Percentiles rank a stretch among this genome's conserved stretches.
phyloP scores from a whole-genome alignment of 1,140 invertebrate species.

The Mercenaria mercenaria region DNA sequence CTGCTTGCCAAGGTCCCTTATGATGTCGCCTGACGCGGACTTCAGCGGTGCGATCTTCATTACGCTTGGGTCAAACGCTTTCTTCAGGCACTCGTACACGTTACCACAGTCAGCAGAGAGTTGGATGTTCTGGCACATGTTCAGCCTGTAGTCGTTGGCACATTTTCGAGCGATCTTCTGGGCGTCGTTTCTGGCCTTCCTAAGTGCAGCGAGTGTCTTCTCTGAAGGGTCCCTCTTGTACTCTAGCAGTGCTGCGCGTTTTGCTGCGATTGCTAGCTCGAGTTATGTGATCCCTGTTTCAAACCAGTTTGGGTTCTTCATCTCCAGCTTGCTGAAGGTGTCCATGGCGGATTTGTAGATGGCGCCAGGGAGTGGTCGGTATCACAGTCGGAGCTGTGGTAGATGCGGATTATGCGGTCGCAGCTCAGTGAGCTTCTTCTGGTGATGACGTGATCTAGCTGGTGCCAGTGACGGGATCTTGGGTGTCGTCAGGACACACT shows the following conservation, averaged over 20 bases:
- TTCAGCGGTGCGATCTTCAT: no score
- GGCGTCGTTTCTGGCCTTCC: not conserved
- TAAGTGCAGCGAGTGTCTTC: not conserved
- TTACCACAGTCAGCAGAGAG: no score
- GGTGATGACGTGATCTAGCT: constrained; percentile 64
- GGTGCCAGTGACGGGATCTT: constrained; percentile 68
- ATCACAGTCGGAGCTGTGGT: constrained; percentile 69
- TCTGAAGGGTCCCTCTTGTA: not conserved
- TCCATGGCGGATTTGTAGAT: not conserved
- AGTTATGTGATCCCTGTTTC: not conserved
- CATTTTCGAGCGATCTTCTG: not conserved
- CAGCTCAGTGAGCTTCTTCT: not conserved
- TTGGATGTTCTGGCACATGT: no score
- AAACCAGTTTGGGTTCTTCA: not conserved
- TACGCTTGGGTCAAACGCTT: no score
- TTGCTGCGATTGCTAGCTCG: not conserved
- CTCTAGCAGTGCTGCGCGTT: no score
- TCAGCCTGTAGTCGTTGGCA: constrained; percentile 23
- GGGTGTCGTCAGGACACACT: constrained; percentile 71
- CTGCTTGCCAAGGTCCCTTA: constrained; percentile 12
- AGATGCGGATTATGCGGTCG: constrained; percentile 45
- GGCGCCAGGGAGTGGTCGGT: constrained; percentile 60
- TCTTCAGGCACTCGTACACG: no score
- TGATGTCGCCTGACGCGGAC: not conserved
- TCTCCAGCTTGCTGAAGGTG: not conserved